These are phyloP conservation scores for Platerodrilus igneus DNA, from an alignment of 2,888 invertebrate species.

Conservation along the genomic window DNA sequence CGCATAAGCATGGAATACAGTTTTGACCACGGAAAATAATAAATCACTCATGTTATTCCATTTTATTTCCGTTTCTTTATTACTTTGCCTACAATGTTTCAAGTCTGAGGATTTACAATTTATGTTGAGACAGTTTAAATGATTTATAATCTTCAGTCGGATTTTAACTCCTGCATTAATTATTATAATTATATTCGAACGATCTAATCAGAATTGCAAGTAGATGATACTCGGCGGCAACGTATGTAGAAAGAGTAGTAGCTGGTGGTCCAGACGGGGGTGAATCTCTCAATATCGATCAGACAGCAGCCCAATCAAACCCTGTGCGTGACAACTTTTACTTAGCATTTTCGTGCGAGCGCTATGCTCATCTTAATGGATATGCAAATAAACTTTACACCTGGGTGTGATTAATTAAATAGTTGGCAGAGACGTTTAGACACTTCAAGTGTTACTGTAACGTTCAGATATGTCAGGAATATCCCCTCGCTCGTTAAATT, in stretches of 20 bases:
- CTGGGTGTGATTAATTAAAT: too few relatives aligned
- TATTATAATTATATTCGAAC: neutral
- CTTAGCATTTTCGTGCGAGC: too few relatives aligned
- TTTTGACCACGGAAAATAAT: constrained; percentile 25
- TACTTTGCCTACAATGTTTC: constrained; percentile 22
- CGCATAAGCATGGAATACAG: constrained; percentile 25
- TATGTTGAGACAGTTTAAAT: too few relatives aligned
- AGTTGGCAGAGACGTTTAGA: too few relatives aligned
- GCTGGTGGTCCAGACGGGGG: constrained; percentile 44
- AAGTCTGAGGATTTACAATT: too few relatives aligned
- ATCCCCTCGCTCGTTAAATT: constrained; percentile 36
- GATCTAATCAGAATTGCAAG: constrained; percentile 10
- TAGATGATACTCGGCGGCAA: constrained; percentile 25
- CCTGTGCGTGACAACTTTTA: constrained; percentile 46
- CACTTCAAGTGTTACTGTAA: too few relatives aligned
- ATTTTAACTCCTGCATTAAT: too few relatives aligned
- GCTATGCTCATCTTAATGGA: too few relatives aligned
- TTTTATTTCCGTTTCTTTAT: constrained; percentile 22
- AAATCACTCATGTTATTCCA: constrained; percentile 16
- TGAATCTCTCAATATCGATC: constrained; percentile 49
- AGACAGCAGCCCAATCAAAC: constrained; percentile 49
- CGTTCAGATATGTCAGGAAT: too few relatives aligned
- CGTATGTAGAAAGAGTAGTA: constrained; percentile 43
- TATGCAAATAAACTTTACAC: too few relatives aligned
- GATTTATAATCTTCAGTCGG: too few relatives aligned